A percentile compares a stretch with the other conserved stretches of the same genome.
Evolutionary conservation across 2,113 vertebrate species (phyloP).

Genomic region (Takifugu flavidus): DNA sequence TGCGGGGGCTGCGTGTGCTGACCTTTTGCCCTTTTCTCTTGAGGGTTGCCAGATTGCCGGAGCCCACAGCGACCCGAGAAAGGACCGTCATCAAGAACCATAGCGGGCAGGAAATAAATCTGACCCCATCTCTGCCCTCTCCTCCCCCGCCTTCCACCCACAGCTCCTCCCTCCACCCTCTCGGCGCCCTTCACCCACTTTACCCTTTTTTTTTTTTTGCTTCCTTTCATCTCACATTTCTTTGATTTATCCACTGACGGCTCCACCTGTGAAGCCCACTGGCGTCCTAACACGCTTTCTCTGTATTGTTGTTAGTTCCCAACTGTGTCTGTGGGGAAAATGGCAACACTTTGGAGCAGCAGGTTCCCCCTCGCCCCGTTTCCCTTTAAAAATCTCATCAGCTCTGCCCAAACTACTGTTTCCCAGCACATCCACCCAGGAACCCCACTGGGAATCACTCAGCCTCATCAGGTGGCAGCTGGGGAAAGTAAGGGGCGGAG

Average conservation of each 20-base stretch:
- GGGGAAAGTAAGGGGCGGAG: constrained; percentile 63
- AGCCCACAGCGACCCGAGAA: constrained; percentile 44
- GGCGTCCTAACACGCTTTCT: background rate
- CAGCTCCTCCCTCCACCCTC: constrained; percentile 37
- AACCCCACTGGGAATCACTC: constrained; percentile 65
- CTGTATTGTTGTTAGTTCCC: constrained; percentile 3
- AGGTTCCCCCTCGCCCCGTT: background rate
- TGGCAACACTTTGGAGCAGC: no score
- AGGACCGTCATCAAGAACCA: constrained; percentile 54
- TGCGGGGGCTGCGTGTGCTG: constrained; percentile 3
- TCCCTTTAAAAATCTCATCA: constrained; percentile 29
- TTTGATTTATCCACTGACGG: constrained; percentile 11
- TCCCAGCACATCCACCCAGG: constrained; percentile 56
- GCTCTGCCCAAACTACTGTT: constrained; percentile 22
- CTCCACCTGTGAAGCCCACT: constrained; percentile 9
- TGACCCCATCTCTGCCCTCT: constrained; percentile 59
- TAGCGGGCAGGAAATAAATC: constrained; percentile 61
- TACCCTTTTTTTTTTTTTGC: constrained; percentile 11
- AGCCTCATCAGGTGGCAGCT: constrained; percentile 71
- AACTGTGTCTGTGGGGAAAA: constrained; percentile 14
- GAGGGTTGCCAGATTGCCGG: constrained; percentile 42
- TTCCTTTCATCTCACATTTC: constrained; percentile 20
- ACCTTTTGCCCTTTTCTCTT: constrained; percentile 46
- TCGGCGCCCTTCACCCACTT: constrained; percentile 43
- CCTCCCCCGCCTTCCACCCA: constrained; percentile 31